A percentile compares a stretch with the other conserved stretches of the same genome.
phyloP scores from a whole-genome alignment of 2,797 vertebrate species.

The Mormyrus proboscirostris region DNA sequence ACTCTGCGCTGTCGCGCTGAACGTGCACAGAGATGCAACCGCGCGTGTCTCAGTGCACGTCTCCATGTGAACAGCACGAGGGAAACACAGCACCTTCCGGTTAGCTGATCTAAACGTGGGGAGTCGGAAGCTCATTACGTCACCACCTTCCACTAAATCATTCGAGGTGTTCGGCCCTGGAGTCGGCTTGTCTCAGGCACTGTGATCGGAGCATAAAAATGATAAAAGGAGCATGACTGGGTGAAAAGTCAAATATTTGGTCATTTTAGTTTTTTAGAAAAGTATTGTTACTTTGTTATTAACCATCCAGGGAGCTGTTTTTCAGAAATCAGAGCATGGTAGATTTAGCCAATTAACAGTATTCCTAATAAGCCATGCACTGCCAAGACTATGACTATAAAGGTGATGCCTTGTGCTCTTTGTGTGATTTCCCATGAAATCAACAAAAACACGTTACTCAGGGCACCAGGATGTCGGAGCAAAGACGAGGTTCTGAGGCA shows the following conservation, averaged over 20 bases:
- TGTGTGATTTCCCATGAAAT: constrained; percentile 33
- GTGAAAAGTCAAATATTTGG: neutral
- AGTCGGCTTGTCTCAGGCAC: constrained; percentile 64
- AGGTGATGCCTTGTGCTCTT: constrained; percentile 19
- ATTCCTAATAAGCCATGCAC: constrained; percentile 53
- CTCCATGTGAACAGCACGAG: constrained; percentile 49
- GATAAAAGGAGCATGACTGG: neutral
- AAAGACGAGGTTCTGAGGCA: neutral
- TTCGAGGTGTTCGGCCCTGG: constrained; percentile 82
- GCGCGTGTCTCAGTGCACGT: neutral
- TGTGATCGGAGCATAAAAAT: neutral
- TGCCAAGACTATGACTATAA: constrained; percentile 42
- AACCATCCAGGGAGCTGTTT: constrained; percentile 23
- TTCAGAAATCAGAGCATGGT: constrained; percentile 41
- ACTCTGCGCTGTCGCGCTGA: neutral
- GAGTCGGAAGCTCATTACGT: constrained; percentile 66
- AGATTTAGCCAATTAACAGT: constrained; percentile 55
- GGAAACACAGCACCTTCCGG: constrained; percentile 50
- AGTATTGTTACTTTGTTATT: constrained; percentile 2
- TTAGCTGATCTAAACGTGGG: constrained; percentile 48
- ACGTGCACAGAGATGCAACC: too few relatives aligned
- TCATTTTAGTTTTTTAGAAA: neutral
- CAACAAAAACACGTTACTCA: constrained; percentile 2
- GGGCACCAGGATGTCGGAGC: constrained; percentile 6
- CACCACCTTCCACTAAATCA: constrained; percentile 82